Evolutionary conservation across 2,797 vertebrate genomes (phyloP), one percentile per base, ranked within the genome.

Genomic region (Pseudochromis fuscus): DNA sequence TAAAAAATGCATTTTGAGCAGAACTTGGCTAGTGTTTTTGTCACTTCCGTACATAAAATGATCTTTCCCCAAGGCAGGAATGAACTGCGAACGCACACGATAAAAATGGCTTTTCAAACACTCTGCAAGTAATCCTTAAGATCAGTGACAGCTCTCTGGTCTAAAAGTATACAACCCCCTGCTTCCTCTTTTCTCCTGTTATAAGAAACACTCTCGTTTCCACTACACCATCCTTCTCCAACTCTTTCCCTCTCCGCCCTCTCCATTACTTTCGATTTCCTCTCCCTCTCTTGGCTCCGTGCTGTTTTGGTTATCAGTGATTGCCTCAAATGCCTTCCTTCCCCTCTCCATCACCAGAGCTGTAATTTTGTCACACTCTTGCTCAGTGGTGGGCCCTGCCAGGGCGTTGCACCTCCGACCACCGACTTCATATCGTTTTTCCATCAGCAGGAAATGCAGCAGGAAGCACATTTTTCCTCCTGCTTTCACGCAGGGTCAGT

Each of bases 251-350:
- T 72, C 66, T 67, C 49, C 3, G 0, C 58, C 63, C 63, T 72
- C 73, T 83, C 64, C 56, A 66, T 81, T 76, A 73, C 82, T 75
- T 79, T 58, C 5, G 25, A 80, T 79, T 84, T 83, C 79, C 70
- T 87, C 73, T 82, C 58, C 52, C 59, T 80, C 68, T 77, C 67
- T 72, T 44, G 58, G 56, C 63, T 72, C 40, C 2, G 11, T 64
- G 66, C 73, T 84, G 83, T 89, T 91, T 77, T 88, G 68, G 67
- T 88, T 83, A 81, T 88, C 79, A 72, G 58, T 73, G 77, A 87
- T 80, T 81, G 75, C 82, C 72, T 77, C 68, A 62, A 86, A 88
- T 72, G 74, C 73, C 56, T 81, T 86, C 77, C 87, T 87, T 87
- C 67, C 89, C 30, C 50, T 75, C 82, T 72, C 67, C 55, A 77